These are phyloP conservation scores for Nineta flava DNA, from an alignment of 2,888 invertebrate genomes.

Conservation along the genomic window DNA sequence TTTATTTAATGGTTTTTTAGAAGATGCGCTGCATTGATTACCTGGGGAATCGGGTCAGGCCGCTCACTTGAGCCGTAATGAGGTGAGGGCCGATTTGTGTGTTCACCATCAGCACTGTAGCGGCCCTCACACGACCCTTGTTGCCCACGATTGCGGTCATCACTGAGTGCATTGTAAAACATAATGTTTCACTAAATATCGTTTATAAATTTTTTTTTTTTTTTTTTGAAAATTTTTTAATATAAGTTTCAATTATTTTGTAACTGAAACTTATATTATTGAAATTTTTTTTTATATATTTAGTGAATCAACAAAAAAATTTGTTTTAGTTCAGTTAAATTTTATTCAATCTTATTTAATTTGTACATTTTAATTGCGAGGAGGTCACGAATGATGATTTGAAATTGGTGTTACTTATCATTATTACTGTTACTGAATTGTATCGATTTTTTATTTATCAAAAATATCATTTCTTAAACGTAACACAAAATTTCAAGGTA, in stretches of 20 bases:
- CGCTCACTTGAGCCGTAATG: slow-evolving; percentile 1
- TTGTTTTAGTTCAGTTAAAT: neutral
- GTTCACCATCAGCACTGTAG: slow-evolving; percentile 5
- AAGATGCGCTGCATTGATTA: slow-evolving; percentile 1
- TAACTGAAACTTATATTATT: neutral
- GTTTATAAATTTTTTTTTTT: neutral
- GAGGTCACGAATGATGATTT: slow-evolving; percentile 28
- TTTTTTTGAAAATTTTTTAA: neutral
- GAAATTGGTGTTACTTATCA: neutral
- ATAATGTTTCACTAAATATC: slow-evolving; percentile 6
- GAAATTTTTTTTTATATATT: neutral
- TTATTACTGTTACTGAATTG: too few species aligned
- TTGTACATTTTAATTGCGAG: slow-evolving; percentile 19
- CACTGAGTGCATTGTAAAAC: slow-evolving; percentile 27
- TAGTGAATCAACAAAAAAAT: neutral
- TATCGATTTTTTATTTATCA: too few species aligned
- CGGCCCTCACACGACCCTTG: slow-evolving; percentile 4
- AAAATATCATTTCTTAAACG: too few species aligned
- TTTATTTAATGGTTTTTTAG: neutral
- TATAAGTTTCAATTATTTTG: neutral
- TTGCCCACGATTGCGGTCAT: slow-evolving; percentile 14
- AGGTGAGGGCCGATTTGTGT: slow-evolving; percentile 4
- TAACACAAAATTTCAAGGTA: too few species aligned
- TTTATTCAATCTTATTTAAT: too few species aligned
- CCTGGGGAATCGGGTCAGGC: neutral